Base-by-base conservation (phyloP, 2,113 vertebrate genomes). In the Polypterus bichir region DNA sequence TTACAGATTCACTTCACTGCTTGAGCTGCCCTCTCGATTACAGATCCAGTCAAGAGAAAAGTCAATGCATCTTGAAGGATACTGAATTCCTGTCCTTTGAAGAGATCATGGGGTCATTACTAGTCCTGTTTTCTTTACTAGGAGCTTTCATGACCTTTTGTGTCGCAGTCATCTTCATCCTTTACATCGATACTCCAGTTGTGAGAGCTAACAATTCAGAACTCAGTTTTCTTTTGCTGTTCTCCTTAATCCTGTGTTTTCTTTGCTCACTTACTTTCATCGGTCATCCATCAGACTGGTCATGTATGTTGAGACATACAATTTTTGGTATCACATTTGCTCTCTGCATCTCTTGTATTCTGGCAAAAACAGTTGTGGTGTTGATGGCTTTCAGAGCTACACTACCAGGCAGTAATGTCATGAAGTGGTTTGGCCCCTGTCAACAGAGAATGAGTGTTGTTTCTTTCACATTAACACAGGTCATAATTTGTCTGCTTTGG, bases 181-280 rank as follows among this genome's bases (percentile, higher is more conserved):
- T 58, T 68, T 60, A 79, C 62, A 82, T 76, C 48, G 68, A 74
- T 11, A 81, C 72, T 46, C 79, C 80, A 4, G 72, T 81, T 4
- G 75, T 81, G 27, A 75, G 64, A 27, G 76, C 76, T 54, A 77
- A 77, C 59, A 76, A 81, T 73, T 76, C 77, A 54, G 76, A 81
- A 66, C 53, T 79, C 55, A 78, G 80, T 65, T 82, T 82, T 67
- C 67, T 82, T 53, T 67, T 82, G 27, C 76, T 83, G 46, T 73
- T 82, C 63, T 80, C 79, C 5, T 57, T 83, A 59, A 70, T 63
- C 44, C 51, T 83, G 65, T 82, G 80, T 66, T 81, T 83, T 64
- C 71, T 82, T 60, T 81, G 79, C 48, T 80, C 79, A 64, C 61
- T 82, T 63, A 79, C 74, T 27, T 82, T 82, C 71, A 79, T 81